A percentile compares a stretch with the other conserved stretches of the same genome.
Conservation (phyloP, 2,797 vertebrate species). For the Falco berigora region DNA sequence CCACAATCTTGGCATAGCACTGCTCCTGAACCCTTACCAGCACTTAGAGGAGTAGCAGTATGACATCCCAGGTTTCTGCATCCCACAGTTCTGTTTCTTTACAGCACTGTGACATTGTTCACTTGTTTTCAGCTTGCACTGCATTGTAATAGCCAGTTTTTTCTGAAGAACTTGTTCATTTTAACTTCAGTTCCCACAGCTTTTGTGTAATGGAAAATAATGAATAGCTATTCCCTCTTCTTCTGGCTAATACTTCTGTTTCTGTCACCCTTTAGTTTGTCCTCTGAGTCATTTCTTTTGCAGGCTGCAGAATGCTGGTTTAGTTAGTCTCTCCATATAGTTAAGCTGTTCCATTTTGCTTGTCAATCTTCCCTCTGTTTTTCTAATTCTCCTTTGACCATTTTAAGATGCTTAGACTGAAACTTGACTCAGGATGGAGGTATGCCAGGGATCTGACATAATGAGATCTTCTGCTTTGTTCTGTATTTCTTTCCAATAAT, state of each 20-base stretch:
- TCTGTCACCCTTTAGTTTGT: background rate
- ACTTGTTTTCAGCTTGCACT: background rate
- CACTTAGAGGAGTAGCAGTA: background rate
- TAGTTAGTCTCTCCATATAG: background rate
- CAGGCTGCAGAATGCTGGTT: background rate
- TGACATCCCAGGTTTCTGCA: background rate
- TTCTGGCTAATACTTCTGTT: background rate
- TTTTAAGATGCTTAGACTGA: slow-evolving; percentile 4
- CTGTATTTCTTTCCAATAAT: background rate
- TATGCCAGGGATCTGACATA: background rate
- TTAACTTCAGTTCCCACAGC: slow-evolving; percentile 16
- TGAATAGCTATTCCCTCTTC: slow-evolving; percentile 28
- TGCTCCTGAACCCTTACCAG: background rate
- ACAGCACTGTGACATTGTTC: background rate
- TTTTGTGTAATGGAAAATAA: slow-evolving; percentile 26
- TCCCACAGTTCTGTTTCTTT: background rate
- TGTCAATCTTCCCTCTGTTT: background rate
- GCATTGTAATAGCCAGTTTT: background rate
- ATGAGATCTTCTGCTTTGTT: slow-evolving; percentile 10
- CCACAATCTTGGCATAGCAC: background rate
- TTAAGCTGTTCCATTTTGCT: background rate
- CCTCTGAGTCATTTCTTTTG: slow-evolving; percentile 20
- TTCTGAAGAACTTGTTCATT: slow-evolving; percentile 4
- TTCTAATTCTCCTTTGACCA: background rate
- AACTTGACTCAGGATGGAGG: background rate